phyloP scores from a whole-genome alignment of 2,113 vertebrate species.

The Polyodon spathula region DNA sequence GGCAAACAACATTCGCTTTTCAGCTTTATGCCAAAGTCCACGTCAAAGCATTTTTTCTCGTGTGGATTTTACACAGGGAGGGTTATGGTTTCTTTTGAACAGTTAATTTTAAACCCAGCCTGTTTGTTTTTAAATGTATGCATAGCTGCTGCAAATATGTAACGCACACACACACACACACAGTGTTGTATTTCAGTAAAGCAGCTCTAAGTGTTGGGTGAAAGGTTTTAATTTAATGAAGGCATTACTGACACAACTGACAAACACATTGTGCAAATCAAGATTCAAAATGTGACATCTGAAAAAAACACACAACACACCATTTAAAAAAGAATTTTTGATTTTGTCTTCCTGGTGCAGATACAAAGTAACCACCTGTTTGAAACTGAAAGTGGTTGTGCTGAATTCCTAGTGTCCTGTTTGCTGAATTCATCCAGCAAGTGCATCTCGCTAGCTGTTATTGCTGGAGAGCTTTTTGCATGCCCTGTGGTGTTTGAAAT shows the following conservation, averaged over 20 bases:
- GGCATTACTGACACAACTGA: too few species aligned
- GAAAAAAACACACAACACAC: conserved; percentile 23
- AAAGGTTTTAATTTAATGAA: too few species aligned
- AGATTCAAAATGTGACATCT: conserved; percentile 7
- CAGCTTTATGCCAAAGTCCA: conserved; percentile 13
- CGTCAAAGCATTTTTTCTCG: conserved; percentile 18
- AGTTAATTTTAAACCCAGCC: conserved; percentile 10
- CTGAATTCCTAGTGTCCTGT: neutral
- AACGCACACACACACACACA: conserved; percentile 18
- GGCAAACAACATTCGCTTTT: conserved; percentile 13
- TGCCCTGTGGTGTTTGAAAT: conserved; percentile 20
- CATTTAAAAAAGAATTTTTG: conserved; percentile 19
- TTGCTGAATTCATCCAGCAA: neutral
- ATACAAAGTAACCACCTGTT: neutral
- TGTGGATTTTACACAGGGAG: conserved; percentile 20
- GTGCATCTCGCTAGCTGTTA: conserved; percentile 23
- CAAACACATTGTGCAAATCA: conserved; percentile 7
- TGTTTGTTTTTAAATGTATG: conserved; percentile 13
- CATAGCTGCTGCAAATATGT: conserved; percentile 16
- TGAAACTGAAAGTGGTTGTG: neutral
- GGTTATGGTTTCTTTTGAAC: conserved; percentile 15
- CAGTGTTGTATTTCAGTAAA: too few species aligned
- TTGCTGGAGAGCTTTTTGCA: conserved; percentile 22
- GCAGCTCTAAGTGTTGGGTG: too few species aligned
- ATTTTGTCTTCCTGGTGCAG: conserved; percentile 1